A percentile compares a stretch with the other conserved stretches of the same genome.
phyloP scores from a whole-genome alignment of 2,113 vertebrate species.

The Tachysurus vachellii region DNA sequence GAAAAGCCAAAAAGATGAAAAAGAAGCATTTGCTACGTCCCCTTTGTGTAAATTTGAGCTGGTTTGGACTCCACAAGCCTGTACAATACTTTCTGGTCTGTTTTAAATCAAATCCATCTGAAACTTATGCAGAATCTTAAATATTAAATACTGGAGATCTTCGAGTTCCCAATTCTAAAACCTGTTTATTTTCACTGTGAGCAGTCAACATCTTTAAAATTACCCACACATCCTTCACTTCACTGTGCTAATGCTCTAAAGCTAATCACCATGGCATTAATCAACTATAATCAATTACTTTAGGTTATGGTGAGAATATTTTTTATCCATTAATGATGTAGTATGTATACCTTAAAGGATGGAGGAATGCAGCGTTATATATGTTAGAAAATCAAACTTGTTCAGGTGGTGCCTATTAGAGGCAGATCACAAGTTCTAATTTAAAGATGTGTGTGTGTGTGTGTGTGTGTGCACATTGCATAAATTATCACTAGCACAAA shows the following conservation, averaged over 20 bases:
- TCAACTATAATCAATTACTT: neutral
- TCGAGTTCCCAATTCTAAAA: neutral
- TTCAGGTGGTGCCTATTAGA: slow-evolving; percentile 11
- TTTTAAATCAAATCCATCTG: neutral
- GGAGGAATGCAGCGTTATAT: neutral
- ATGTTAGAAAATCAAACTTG: neutral
- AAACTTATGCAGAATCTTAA: neutral
- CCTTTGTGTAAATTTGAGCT: neutral
- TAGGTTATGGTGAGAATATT: neutral
- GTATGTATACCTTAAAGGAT: too few species aligned
- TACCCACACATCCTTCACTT: neutral
- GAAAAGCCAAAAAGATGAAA: too few species aligned
- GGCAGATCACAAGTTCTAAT: slow-evolving; percentile 3
- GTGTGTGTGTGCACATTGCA: slow-evolving; percentile 60
- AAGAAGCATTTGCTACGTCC: too few species aligned
- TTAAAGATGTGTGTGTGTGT: slow-evolving; percentile 43
- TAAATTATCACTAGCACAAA: slow-evolving; percentile 22
- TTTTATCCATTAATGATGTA: neutral
- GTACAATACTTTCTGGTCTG: neutral
- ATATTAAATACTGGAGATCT: neutral
- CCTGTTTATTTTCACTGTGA: neutral
- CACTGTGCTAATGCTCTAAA: neutral
- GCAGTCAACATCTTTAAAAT: neutral
- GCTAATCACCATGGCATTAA: neutral
- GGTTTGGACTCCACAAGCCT: too few species aligned